phyloP scores from a whole-genome alignment of 2,113 vertebrate genomes.

The Pithys albifrons region DNA sequence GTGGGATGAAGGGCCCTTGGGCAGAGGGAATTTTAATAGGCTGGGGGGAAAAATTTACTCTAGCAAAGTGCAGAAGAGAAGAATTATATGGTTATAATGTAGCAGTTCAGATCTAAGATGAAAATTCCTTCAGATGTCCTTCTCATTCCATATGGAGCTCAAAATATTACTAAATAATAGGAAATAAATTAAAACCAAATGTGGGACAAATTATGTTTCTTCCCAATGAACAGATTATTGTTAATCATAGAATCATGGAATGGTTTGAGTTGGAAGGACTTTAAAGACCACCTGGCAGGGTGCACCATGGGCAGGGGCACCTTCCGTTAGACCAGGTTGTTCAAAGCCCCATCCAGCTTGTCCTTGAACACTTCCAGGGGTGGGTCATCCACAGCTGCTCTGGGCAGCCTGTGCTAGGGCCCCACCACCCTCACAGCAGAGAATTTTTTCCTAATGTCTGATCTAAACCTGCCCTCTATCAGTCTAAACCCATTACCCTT shows the following conservation, averaged over 20 bases:
- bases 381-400: not conserved
- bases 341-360: not conserved
- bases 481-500: not conserved
- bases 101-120: not conserved
- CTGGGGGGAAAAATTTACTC: not conserved
- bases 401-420: not conserved
- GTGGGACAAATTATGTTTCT: not conserved
- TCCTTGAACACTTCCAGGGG: not conserved
- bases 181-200: constrained; percentile 44
- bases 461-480: not conserved
- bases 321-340: not conserved
- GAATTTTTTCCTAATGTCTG: not conserved
- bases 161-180: constrained; percentile 48
- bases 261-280: not conserved
- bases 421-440: not conserved
- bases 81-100: not conserved
- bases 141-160: constrained; percentile 23
- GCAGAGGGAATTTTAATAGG: not conserved
- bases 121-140: constrained; percentile 34
- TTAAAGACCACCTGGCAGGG: not conserved
- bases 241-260: not conserved
- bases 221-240: not conserved
- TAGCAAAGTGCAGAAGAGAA: not conserved
- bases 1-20: not conserved
- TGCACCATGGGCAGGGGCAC: not conserved